A percentile compares a stretch with the other conserved stretches of the same genome.
Evolutionary conservation across 2,888 invertebrate genomes (phyloP).

Genomic region (Drosophila kanekoi): DNA sequence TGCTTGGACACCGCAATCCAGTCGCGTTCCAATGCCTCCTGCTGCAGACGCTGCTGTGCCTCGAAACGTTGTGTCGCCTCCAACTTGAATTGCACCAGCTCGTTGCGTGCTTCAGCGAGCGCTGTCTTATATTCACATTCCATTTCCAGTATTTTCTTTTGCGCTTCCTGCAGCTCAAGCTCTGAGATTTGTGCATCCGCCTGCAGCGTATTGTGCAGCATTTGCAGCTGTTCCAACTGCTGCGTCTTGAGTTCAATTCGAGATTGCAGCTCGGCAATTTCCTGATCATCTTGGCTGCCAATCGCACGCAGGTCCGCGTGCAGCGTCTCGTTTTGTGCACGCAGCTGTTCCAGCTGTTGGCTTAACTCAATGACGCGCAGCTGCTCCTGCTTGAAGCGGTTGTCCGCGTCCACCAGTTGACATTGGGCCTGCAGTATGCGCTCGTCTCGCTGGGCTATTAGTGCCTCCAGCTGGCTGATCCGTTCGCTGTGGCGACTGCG

Average conservation of each 20-base stretch:
- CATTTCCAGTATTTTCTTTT: slow-evolving; percentile 76
- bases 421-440: slow-evolving; percentile 84
- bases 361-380: slow-evolving; percentile 75
- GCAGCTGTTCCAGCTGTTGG: slow-evolving; percentile 76
- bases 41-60: slow-evolving; percentile 80
- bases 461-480: slow-evolving; percentile 84
- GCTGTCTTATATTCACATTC: slow-evolving; percentile 74
- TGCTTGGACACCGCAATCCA: slow-evolving; percentile 87
- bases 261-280: slow-evolving; percentile 47
- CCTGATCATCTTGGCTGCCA: slow-evolving; percentile 64
- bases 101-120: slow-evolving; percentile 71
- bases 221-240: slow-evolving; percentile 82
- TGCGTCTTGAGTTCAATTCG: slow-evolving; percentile 41
- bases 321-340: slow-evolving; percentile 75
- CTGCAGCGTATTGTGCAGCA: slow-evolving; percentile 82
- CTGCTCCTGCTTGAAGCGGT: slow-evolving; percentile 82
- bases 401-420: slow-evolving; percentile 83
- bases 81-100: slow-evolving; percentile 64
- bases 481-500: slow-evolving; percentile 83
- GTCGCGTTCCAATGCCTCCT: slow-evolving; percentile 86
- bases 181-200: slow-evolving; percentile 80
- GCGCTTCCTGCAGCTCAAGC: slow-evolving; percentile 77
- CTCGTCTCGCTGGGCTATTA: slow-evolving; percentile 85
- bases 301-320: slow-evolving; percentile 74
- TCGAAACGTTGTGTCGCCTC: slow-evolving; percentile 66